These are phyloP conservation scores for Tenthredo amoena DNA, from an alignment of 2,888 invertebrate genomes.

Conservation along the genomic window DNA sequence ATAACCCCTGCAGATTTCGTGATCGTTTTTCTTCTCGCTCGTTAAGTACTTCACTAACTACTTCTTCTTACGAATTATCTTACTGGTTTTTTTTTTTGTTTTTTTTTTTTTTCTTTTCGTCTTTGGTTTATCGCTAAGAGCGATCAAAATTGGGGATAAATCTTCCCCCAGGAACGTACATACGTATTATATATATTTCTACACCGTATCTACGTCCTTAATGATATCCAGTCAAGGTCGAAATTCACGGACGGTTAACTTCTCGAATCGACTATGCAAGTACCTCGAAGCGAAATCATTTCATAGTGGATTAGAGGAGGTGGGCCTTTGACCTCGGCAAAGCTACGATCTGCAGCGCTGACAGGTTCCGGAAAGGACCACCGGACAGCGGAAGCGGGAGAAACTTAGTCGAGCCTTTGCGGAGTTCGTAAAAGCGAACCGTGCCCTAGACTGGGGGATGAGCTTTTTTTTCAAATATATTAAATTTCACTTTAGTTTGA, in stretches of 20 bases:
- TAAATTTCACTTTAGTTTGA: slow-evolving; percentile 18
- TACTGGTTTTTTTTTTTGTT: neutral
- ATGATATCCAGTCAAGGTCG: neutral
- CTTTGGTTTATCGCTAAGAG: neutral
- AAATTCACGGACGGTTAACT: slow-evolving; percentile 36
- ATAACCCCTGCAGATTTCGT: neutral
- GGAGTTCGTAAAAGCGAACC: slow-evolving; percentile 24
- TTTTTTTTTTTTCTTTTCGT: neutral
- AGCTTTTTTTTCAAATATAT: slow-evolving; percentile 13
- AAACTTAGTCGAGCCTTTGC: slow-evolving; percentile 30
- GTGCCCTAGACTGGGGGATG: neutral
- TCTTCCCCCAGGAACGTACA: neutral
- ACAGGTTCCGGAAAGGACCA: slow-evolving; percentile 29
- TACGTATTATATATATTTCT: neutral
- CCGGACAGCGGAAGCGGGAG: slow-evolving; percentile 15
- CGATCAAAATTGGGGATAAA: neutral
- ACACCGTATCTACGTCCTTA: neutral
- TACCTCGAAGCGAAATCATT: slow-evolving; percentile 18
- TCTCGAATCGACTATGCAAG: neutral
- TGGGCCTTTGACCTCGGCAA: neutral
- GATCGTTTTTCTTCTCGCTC: neutral
- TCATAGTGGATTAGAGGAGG: slow-evolving; percentile 14
- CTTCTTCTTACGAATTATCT: neutral
- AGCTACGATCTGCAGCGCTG: slow-evolving; percentile 7
- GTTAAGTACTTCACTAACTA: neutral